Conservation (phyloP, 2,797 vertebrate species). For the Pempheris klunzingeri region DNA sequence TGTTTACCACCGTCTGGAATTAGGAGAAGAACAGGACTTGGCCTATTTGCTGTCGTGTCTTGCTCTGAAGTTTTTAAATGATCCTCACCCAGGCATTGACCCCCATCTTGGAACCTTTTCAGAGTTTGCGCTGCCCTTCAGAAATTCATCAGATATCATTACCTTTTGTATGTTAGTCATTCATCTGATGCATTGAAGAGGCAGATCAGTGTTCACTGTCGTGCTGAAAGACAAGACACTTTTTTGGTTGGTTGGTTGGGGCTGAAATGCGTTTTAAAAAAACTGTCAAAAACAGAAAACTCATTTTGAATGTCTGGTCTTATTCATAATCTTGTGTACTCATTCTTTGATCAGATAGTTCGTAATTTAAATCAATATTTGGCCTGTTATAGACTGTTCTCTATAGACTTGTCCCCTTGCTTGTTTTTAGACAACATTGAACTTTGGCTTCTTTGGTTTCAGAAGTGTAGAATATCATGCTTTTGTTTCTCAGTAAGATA, state of each 20-base stretch:
- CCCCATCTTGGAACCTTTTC: conserved; percentile 9
- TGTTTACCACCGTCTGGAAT: conserved; percentile 67
- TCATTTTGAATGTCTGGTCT: not conserved
- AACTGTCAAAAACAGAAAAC: not conserved
- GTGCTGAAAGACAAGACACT: not conserved
- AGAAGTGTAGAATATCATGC: not conserved
- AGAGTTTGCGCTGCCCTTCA: conserved; percentile 1
- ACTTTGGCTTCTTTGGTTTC: not conserved
- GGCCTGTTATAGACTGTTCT: not conserved
- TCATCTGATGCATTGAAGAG: not conserved
- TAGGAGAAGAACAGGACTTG: conserved; percentile 50
- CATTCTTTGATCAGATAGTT: not conserved
- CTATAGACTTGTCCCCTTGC: conserved; percentile 10
- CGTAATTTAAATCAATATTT: not conserved
- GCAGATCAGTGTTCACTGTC: not conserved
- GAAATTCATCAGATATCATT: conserved; percentile 16
- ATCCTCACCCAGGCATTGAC: conserved; percentile 8
- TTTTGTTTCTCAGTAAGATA: not conserved
- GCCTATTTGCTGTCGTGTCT: conserved; percentile 58
- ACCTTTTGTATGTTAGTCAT: conserved; percentile 16
- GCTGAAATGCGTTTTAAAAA: not conserved
- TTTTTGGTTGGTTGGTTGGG: not conserved
- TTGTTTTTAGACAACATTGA: conserved; percentile 21
- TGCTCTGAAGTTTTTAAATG: conserved; percentile 41
- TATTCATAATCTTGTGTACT: conserved; percentile 21